Evolutionary conservation across 2,113 vertebrate species (phyloP).

Genomic region (Hoplias malabaricus): DNA sequence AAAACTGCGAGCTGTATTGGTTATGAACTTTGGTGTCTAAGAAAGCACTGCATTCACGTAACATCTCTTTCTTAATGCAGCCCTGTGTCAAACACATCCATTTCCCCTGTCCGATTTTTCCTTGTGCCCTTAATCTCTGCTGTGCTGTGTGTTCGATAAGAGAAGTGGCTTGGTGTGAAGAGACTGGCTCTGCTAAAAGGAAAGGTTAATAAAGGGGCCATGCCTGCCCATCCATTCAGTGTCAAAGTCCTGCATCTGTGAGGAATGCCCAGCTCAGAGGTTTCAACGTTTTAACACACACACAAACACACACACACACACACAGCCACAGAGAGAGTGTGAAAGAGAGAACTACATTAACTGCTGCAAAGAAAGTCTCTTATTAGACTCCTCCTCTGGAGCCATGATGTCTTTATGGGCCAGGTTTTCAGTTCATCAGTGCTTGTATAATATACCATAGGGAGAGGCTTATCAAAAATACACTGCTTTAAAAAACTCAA

Average conservation of each 20-base stretch:
- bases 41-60: slow-evolving; percentile 11
- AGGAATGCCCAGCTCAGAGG: slow-evolving; percentile 40
- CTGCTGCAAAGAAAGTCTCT: slow-evolving; percentile 11
- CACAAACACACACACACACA: slow-evolving; percentile 26
- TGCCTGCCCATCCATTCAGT: slow-evolving; percentile 44
- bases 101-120: slow-evolving; percentile 35
- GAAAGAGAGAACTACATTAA: not conserved
- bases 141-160: slow-evolving; percentile 52
- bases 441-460: not conserved
- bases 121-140: slow-evolving; percentile 50
- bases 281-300: slow-evolving; percentile 50
- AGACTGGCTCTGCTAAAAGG: slow-evolving; percentile 48
- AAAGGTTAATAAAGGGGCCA: slow-evolving; percentile 55
- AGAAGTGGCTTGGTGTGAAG: slow-evolving; percentile 52
- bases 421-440: slow-evolving; percentile 2
- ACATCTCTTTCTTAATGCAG: slow-evolving; percentile 38
- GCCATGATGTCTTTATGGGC: not conserved
- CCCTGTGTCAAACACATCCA: slow-evolving; percentile 43
- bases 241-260: slow-evolving; percentile 44
- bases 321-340: slow-evolving; percentile 6
- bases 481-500: not conserved
- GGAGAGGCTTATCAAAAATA: slow-evolving; percentile 18
- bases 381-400: not conserved
- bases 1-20: not conserved
- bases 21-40: slow-evolving; percentile 1